Conservation (phyloP, 2,797 vertebrate genomes). For the Odontamblyopus rebecca region DNA sequence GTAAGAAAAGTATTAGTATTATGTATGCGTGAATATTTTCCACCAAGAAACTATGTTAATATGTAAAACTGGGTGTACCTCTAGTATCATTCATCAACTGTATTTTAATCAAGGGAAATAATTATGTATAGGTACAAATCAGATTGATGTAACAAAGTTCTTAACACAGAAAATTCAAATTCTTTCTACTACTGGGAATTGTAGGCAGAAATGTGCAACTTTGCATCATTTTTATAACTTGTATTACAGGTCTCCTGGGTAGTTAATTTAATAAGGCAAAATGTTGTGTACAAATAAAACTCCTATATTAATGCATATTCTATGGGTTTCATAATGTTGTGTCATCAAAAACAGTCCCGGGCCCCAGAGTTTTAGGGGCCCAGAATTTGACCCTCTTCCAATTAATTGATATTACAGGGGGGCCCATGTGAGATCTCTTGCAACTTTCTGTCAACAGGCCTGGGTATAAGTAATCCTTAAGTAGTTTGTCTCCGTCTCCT, state of each 20-base stretch:
- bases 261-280: neutral
- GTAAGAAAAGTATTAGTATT: neutral
- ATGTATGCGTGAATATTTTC: slow-evolving; percentile 2
- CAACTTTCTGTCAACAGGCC: too few species aligned
- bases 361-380: too few species aligned
- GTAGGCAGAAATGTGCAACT: neutral
- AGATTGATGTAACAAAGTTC: neutral
- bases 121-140: neutral
- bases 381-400: too few species aligned
- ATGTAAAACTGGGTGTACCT: neutral
- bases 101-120: neutral
- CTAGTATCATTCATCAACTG: neutral
- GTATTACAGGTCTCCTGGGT: too few species aligned
- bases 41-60: slow-evolving; percentile 5
- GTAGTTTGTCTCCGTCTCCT: too few species aligned
- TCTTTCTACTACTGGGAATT: neutral
- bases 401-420: too few species aligned
- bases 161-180: neutral
- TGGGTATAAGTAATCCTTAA: too few species aligned
- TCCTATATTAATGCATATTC: too few species aligned
- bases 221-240: neutral
- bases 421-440: too few species aligned
- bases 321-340: too few species aligned
- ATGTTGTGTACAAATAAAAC: neutral
- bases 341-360: too few species aligned